phyloP scores from a whole-genome alignment of 2,888 invertebrate species.

The Epistrophella euchroma region DNA sequence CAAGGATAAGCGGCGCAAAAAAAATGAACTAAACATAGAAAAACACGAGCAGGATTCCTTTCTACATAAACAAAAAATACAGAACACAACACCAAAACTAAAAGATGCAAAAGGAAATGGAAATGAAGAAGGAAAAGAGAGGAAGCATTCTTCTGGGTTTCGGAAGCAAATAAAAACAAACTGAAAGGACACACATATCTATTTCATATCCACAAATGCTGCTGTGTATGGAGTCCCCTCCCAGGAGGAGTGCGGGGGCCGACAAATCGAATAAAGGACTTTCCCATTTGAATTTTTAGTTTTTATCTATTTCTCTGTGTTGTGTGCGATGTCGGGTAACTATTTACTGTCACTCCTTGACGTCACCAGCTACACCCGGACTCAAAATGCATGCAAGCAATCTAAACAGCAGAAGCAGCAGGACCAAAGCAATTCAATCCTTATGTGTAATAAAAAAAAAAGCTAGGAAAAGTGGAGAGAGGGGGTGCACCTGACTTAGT shows the following conservation, averaged over 20 bases:
- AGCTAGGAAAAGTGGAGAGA: too few relatives aligned
- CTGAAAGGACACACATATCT: constrained; percentile 60
- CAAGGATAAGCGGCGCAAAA: constrained; percentile 55
- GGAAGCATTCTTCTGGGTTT: constrained; percentile 63
- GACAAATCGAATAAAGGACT: constrained; percentile 44
- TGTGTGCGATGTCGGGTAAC: constrained; percentile 36
- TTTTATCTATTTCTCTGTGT: constrained; percentile 40
- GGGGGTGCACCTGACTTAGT: constrained; percentile 27
- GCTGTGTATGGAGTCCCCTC: not conserved
- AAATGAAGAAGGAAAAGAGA: constrained; percentile 47
- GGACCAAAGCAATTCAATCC: constrained; percentile 16
- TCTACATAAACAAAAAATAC: constrained; percentile 32
- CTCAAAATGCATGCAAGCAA: constrained; percentile 50
- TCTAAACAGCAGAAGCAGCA: constrained; percentile 8
- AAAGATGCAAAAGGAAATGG: constrained; percentile 43
- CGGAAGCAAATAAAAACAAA: constrained; percentile 62
- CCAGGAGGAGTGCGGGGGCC: constrained; percentile 13
- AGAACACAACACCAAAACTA: constrained; percentile 27
- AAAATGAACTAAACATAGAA: constrained; percentile 14
- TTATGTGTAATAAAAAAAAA: not conserved
- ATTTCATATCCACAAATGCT: constrained; percentile 29
- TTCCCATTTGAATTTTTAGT: constrained; percentile 45
- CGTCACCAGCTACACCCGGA: constrained; percentile 44
- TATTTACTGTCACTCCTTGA: constrained; percentile 61
- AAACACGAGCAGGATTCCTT: constrained; percentile 33